A percentile compares a stretch with the other conserved stretches of the same genome.
Evolutionary conservation across 2,888 invertebrate species (phyloP).

Genomic region (Oegoconia quadripuncta): DNA sequence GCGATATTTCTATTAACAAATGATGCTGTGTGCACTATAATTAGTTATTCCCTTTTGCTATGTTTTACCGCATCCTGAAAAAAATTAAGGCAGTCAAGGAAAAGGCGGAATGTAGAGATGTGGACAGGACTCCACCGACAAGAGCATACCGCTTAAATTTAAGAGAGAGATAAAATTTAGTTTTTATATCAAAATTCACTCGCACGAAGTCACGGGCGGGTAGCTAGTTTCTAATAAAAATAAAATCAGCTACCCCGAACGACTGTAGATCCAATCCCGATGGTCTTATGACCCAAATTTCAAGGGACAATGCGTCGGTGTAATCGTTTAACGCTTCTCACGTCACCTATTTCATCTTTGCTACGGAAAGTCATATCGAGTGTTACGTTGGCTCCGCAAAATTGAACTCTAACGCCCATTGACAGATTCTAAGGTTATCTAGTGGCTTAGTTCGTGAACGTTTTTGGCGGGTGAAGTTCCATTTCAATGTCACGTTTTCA

Average conservation of each 20-base stretch:
- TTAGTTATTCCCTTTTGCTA: too few relatives aligned
- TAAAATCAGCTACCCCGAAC: slow-evolving; percentile 35
- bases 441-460: slow-evolving; percentile 23
- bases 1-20: too few relatives aligned
- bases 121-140: too few relatives aligned
- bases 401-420: slow-evolving; percentile 32
- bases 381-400: slow-evolving; percentile 29
- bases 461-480: slow-evolving; percentile 36
- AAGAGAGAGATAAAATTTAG: too few relatives aligned
- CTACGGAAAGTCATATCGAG: slow-evolving; percentile 44
- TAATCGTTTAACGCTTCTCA: slow-evolving; percentile 54
- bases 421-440: slow-evolving; percentile 28
- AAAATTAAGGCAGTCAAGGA: too few relatives aligned
- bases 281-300: slow-evolving; percentile 41
- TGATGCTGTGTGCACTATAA: too few relatives aligned
- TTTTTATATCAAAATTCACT: too few relatives aligned
- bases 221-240: slow-evolving; percentile 52
- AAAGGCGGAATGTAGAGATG: too few relatives aligned
- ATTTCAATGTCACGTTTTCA: slow-evolving; percentile 56
- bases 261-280: slow-evolving; percentile 45
- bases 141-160: too few relatives aligned
- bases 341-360: slow-evolving; percentile 47
- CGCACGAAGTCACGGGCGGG: slow-evolving; percentile 39
- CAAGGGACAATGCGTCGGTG: slow-evolving; percentile 32
- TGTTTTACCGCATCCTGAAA: too few relatives aligned